Percentiles rank a stretch among this genome's conserved stretches.
Evolutionary conservation across 2,888 invertebrate genomes (phyloP).

Genomic region (Caenorhabditis sp.): DNA sequence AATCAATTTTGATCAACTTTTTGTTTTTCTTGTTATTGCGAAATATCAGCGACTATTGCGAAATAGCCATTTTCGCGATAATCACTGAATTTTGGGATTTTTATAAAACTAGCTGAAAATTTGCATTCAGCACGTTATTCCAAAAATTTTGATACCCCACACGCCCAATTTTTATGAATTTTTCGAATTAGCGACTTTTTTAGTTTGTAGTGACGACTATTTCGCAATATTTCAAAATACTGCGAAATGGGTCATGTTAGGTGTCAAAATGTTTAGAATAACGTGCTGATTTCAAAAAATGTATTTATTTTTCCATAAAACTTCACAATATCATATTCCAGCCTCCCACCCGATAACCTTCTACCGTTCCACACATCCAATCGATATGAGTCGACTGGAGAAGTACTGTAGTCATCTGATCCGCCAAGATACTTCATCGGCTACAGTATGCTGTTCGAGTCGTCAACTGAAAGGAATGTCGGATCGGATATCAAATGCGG

Average conservation of each 20-base stretch:
- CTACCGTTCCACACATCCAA: slow-evolving; percentile 18
- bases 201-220: not conserved
- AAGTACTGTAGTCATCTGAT: slow-evolving; percentile 42
- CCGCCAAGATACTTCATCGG: slow-evolving; percentile 19
- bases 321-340: slow-evolving; percentile 3
- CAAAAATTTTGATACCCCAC: not conserved
- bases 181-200: not conserved
- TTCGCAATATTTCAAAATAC: not conserved
- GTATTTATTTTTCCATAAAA: not conserved
- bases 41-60: too few species aligned
- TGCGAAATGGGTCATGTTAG: not conserved
- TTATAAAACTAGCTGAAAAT: not conserved
- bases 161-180: not conserved
- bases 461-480: slow-evolving; percentile 53
- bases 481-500: slow-evolving; percentile 85
- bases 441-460: slow-evolving; percentile 36
- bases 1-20: too few species aligned
- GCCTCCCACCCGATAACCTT: slow-evolving; percentile 15
- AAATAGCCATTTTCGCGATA: too few species aligned
- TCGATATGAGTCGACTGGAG: slow-evolving; percentile 9
- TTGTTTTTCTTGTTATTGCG: too few species aligned
- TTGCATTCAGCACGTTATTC: not conserved
- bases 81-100: not conserved
- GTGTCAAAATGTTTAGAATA: not conserved
- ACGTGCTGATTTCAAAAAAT: not conserved